Evolutionary conservation across 2,113 vertebrate genomes (phyloP).

Genomic region (Sinocyclocheilus anshuiensis): DNA sequence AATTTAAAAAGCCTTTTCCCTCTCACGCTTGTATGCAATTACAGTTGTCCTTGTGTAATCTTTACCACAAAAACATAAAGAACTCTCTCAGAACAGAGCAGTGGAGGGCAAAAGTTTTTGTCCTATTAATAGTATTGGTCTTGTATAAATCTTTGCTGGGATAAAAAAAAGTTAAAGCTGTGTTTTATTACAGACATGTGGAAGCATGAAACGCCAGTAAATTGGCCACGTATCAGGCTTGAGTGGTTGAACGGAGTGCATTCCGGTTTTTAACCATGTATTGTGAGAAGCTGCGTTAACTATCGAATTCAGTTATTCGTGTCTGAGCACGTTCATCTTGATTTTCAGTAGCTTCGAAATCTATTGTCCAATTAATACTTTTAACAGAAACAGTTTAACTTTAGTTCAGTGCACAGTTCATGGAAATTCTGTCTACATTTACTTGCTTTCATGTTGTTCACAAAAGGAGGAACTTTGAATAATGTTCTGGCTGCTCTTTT

Average conservation of each 20-base stretch:
- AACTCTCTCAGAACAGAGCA: background rate
- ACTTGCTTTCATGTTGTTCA: background rate
- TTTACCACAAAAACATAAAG: background rate
- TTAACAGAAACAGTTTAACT: background rate
- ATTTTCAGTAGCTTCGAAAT: background rate
- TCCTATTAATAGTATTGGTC: background rate
- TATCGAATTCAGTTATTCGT: background rate
- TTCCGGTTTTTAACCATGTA: constrained; percentile 39
- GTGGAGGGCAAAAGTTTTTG: background rate
- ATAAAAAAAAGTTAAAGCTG: constrained; percentile 30
- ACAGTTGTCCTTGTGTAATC: too few relatives aligned
- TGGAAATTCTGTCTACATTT: background rate
- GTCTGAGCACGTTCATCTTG: background rate
- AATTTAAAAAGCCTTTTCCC: background rate
- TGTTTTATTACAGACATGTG: constrained; percentile 17
- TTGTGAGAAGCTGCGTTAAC: constrained; percentile 29
- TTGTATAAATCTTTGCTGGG: background rate
- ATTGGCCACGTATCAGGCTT: background rate
- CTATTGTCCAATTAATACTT: background rate
- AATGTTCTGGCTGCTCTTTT: background rate
- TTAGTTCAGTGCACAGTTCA: background rate
- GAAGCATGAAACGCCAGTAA: constrained; percentile 8
- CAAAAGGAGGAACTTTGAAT: background rate
- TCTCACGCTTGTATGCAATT: background rate
- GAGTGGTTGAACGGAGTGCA: constrained; percentile 40